Percentiles rank a stretch among this genome's conserved stretches.
These are phyloP conservation scores for Lycaon pictus DNA, from an alignment of 2,113 vertebrate genomes.

Conservation along the genomic window DNA sequence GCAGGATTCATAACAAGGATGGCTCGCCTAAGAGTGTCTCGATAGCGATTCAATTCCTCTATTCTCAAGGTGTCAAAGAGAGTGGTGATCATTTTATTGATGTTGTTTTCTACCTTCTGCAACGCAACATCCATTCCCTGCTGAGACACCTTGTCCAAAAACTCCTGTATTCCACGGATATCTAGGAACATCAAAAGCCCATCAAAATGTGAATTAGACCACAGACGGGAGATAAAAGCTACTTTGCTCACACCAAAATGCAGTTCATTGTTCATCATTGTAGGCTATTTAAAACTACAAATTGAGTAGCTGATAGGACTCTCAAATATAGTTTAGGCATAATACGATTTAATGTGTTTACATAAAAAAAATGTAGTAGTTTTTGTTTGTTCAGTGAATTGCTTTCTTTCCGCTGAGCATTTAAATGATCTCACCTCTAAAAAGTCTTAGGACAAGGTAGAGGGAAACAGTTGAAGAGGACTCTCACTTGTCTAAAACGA, in stretches of 20 bases:
- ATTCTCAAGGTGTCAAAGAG: constrained; percentile 97
- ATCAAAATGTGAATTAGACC: constrained; percentile 76
- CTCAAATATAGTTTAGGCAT: background rate
- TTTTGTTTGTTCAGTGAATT: background rate
- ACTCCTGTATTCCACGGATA: constrained; percentile 98
- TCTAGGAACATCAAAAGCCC: constrained; percentile 89
- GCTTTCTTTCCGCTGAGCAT: background rate
- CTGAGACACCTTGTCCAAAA: constrained; percentile 97
- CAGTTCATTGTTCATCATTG: constrained; percentile 25
- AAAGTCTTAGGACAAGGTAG: background rate
- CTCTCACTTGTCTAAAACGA: background rate
- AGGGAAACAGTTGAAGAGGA: background rate
- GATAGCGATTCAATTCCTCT: constrained; percentile 97
- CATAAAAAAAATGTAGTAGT: background rate
- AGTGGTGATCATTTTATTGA: constrained; percentile 99
- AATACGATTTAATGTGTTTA: background rate
- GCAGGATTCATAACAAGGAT: constrained; percentile 97
- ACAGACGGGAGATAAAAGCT: constrained; percentile 38
- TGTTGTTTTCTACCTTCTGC: constrained; percentile 99
- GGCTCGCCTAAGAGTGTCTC: constrained; percentile 96
- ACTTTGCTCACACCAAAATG: constrained; percentile 49
- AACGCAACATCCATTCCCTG: constrained; percentile 99
- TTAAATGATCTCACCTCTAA: background rate
- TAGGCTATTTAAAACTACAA: background rate
- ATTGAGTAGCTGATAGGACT: background rate